Conservation (phyloP, 2,797 vertebrate genomes). For the Falco rusticolus region DNA sequence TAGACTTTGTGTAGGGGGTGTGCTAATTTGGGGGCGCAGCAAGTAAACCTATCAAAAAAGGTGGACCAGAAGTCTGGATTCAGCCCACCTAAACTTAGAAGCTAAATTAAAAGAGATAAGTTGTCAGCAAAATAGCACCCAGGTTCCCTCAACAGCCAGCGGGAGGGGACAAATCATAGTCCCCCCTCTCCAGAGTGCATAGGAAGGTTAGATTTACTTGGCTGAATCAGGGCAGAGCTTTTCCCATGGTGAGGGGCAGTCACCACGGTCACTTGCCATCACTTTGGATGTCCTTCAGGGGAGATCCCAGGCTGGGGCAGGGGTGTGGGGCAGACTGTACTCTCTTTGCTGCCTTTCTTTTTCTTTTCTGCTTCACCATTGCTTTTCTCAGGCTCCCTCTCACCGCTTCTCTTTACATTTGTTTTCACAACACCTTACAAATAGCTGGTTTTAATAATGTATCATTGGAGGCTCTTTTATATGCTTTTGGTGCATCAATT, state of each 20-base stretch:
- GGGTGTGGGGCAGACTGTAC: neutral
- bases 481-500: constrained; percentile 58
- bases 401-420: neutral
- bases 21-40: neutral
- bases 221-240: neutral
- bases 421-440: constrained; percentile 62
- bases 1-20: neutral
- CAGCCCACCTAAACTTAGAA: neutral
- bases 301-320: neutral
- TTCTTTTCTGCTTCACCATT: neutral
- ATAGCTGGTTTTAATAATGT: constrained; percentile 63
- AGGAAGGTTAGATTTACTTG: neutral
- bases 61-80: neutral
- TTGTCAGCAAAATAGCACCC: neutral
- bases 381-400: neutral
- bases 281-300: neutral
- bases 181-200: rapidly evolving
- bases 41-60: neutral
- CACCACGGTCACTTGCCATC: too few species aligned
- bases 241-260: neutral
- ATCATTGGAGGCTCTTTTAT: constrained; percentile 29
- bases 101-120: neutral
- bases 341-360: neutral
- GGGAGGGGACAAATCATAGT: neutral
- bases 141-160: neutral